These are phyloP conservation scores for Noctua fimbriata DNA, from an alignment of 2,888 invertebrate species.

Conservation along the genomic window DNA sequence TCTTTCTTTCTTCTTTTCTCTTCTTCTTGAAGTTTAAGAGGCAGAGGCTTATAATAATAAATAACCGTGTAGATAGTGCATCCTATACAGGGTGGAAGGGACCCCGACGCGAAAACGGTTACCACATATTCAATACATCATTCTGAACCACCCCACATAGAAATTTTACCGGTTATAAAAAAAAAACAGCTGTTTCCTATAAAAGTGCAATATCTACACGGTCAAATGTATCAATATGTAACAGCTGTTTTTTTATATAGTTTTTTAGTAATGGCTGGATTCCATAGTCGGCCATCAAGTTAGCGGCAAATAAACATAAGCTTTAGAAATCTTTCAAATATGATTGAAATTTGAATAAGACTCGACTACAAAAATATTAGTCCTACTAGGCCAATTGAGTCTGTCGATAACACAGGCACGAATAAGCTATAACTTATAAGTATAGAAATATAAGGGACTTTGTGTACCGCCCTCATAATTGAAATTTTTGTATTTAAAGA, in stretches of 20 bases:
- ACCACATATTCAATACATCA: too few species aligned
- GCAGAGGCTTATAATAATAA: neutral
- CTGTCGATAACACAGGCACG: neutral
- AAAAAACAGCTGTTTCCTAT: too few species aligned
- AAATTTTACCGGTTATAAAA: too few species aligned
- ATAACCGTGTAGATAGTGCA: neutral
- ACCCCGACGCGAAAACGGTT: too few species aligned
- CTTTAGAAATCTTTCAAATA: neutral
- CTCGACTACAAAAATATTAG: neutral
- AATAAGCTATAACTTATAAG: too few species aligned
- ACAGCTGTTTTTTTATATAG: neutral
- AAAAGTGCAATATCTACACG: too few species aligned
- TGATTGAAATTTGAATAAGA: neutral
- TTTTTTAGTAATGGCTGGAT: neutral
- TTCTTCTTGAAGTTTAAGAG: neutral
- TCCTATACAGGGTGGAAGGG: neutral
- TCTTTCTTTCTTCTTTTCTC: too few species aligned
- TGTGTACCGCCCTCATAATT: neutral
- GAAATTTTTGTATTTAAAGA: neutral
- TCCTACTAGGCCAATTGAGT: neutral
- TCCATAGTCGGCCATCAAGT: neutral
- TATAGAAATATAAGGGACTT: neutral
- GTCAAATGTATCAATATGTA: too few species aligned
- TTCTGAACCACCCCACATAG: too few species aligned
- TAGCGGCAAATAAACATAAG: too few species aligned